Percentiles rank a stretch among this genome's conserved stretches.
Evolutionary conservation across 2,797 vertebrate species (phyloP).

Genomic region (Sebastes miniatus): DNA sequence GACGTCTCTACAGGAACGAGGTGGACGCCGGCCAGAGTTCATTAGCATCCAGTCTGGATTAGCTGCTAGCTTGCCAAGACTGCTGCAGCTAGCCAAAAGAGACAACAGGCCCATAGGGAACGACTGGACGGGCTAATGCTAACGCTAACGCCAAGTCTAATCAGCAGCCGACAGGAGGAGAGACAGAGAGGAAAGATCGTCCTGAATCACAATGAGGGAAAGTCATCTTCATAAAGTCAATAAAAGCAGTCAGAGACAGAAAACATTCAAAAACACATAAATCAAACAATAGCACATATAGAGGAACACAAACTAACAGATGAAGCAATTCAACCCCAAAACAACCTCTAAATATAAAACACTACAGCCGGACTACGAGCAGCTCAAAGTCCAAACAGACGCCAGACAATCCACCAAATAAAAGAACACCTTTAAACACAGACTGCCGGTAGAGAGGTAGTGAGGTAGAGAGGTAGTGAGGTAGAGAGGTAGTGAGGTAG

Average conservation of each 20-base stretch:
- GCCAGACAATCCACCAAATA: too few species aligned
- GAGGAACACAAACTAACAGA: neutral
- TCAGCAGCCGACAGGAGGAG: slow-evolving; percentile 47
- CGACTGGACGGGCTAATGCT: slow-evolving; percentile 62
- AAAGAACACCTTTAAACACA: too few species aligned
- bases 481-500: too few species aligned
- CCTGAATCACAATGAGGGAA: slow-evolving; percentile 45
- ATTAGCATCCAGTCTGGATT: slow-evolving; percentile 75
- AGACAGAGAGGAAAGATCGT: slow-evolving; percentile 10
- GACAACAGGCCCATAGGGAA: slow-evolving; percentile 63
- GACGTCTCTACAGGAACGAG: slow-evolving; percentile 63
- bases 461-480: too few species aligned
- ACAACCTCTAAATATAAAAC: too few species aligned
- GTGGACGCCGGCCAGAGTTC: slow-evolving; percentile 68
- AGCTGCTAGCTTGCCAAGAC: slow-evolving; percentile 64
- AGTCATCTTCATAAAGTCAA: slow-evolving; percentile 33
- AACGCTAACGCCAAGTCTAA: slow-evolving; percentile 62
- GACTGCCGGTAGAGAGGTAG: too few species aligned
- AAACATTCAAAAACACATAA: neutral
- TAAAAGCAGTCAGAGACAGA: neutral
- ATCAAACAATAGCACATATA: neutral
- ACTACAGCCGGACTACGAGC: too few species aligned
- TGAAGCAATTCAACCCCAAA: neutral
- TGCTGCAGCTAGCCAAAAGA: slow-evolving; percentile 61
- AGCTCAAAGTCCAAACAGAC: too few species aligned